These are phyloP conservation scores for Sphecodes monilicornis DNA, from an alignment of 2,888 invertebrate species.

Conservation along the genomic window DNA sequence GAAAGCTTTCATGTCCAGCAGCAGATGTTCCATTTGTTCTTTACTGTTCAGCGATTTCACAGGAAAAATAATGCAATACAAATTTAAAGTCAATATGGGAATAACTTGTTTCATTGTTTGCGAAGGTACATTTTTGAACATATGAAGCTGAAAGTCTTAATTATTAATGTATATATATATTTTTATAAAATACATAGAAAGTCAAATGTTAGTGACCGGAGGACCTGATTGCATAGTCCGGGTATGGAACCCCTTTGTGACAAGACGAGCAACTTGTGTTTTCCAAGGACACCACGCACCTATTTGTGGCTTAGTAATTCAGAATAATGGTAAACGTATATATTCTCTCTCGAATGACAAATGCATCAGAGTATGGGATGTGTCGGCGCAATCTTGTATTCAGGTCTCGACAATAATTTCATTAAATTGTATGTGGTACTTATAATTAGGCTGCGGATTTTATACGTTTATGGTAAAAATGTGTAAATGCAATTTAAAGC, in stretches of 20 bases:
- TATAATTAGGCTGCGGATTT: not conserved
- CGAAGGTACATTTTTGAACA: conserved; percentile 72
- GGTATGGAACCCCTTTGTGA: conserved; percentile 93
- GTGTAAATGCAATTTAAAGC: not conserved
- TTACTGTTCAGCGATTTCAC: conserved; percentile 87
- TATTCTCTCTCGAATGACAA: conserved; percentile 91
- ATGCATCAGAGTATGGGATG: conserved; percentile 92
- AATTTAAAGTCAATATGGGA: conserved; percentile 86
- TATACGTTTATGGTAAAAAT: not conserved
- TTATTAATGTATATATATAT: not conserved
- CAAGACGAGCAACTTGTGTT: conserved; percentile 87
- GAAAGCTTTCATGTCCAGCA: conserved; percentile 89
- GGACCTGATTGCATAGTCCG: conserved; percentile 91
- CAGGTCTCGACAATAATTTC: conserved; percentile 85
- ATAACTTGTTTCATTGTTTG: conserved; percentile 78
- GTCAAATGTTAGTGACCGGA: conserved; percentile 86
- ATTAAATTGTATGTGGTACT: not conserved
- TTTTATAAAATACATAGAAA: conserved; percentile 75
- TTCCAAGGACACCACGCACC: conserved; percentile 90
- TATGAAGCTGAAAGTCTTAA: not conserved
- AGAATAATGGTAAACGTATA: conserved; percentile 88
- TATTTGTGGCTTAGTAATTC: conserved; percentile 88
- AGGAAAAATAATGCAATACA: conserved; percentile 86
- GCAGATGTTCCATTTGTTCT: conserved; percentile 86
- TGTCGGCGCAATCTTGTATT: conserved; percentile 88